A percentile compares a stretch with the other conserved stretches of the same genome.
Conservation (phyloP, 53 echinoderm and acorn worm species). For the Holothuria scabra region DNA sequence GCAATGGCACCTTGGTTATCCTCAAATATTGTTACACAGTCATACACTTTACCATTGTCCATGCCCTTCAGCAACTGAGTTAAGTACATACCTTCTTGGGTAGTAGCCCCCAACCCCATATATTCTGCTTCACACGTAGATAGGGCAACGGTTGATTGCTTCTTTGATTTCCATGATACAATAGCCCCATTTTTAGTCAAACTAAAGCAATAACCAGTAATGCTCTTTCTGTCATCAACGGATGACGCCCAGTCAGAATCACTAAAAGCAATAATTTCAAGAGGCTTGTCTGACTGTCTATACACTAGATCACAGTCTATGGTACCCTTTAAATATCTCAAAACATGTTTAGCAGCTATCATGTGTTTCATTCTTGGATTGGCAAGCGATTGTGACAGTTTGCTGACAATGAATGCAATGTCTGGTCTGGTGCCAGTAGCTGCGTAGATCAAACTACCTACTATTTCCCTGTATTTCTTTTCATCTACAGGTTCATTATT, state of each 20-base stretch:
- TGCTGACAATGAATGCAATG: too few relatives aligned
- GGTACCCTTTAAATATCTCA: too few relatives aligned
- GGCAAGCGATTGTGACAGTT: too few relatives aligned
- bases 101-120: conserved; percentile 50
- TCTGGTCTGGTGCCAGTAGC: too few relatives aligned
- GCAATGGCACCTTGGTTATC: conserved; percentile 61
- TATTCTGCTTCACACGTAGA: conserved; percentile 59
- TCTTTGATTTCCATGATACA: conserved; percentile 51
- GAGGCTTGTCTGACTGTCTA: not conserved
- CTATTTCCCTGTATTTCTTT: too few relatives aligned
- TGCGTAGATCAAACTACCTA: too few relatives aligned
- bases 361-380: too few relatives aligned
- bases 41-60: not conserved
- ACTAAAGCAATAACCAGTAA: conserved; percentile 49
- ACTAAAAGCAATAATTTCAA: not conserved
- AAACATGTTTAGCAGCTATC: too few relatives aligned
- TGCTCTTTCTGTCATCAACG: conserved; percentile 5
- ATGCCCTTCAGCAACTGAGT: conserved; percentile 39
- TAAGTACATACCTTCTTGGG: conserved; percentile 46
- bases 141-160: conserved; percentile 55
- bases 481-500: too few relatives aligned
- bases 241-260: not conserved
- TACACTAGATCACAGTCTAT: too few relatives aligned
- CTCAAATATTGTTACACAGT: conserved; percentile 23
- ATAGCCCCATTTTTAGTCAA: conserved; percentile 25